These are phyloP conservation scores for Tipula lateralis DNA, from an alignment of 2,888 invertebrate genomes.

Conservation along the genomic window DNA sequence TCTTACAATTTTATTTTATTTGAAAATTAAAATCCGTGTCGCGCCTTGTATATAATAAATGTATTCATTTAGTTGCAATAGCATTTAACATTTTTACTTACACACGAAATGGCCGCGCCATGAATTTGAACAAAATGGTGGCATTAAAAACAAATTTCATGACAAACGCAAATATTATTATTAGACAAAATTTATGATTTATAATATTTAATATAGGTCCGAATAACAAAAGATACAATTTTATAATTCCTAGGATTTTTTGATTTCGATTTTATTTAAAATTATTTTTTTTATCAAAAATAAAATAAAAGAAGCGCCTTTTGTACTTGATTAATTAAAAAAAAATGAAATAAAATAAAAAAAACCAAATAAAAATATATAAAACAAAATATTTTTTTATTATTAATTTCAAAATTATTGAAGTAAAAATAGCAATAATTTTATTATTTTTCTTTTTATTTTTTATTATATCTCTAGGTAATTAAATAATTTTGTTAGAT, in stretches of 20 bases:
- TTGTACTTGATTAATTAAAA: constrained; percentile 26
- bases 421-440: constrained; percentile 3
- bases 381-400: background rate
- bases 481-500: background rate
- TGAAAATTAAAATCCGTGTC: too few relatives aligned
- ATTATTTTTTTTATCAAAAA: background rate
- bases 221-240: background rate
- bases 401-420: background rate
- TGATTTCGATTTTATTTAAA: background rate
- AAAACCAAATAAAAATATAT: background rate
- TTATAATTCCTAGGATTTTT: background rate
- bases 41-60: background rate
- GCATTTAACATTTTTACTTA: background rate
- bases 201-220: too few relatives aligned
- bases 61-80: background rate
- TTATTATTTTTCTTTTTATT: background rate
- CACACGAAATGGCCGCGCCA: background rate
- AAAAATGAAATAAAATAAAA: too few relatives aligned
- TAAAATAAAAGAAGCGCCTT: constrained; percentile 9
- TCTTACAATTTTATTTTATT: background rate
- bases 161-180: background rate
- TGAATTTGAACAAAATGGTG: background rate
- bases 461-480: background rate
- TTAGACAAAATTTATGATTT: too few relatives aligned
- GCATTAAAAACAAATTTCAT: background rate